Base-by-base conservation (phyloP, 1,140 invertebrate genomes). In the Drosophila serrata region DNA sequence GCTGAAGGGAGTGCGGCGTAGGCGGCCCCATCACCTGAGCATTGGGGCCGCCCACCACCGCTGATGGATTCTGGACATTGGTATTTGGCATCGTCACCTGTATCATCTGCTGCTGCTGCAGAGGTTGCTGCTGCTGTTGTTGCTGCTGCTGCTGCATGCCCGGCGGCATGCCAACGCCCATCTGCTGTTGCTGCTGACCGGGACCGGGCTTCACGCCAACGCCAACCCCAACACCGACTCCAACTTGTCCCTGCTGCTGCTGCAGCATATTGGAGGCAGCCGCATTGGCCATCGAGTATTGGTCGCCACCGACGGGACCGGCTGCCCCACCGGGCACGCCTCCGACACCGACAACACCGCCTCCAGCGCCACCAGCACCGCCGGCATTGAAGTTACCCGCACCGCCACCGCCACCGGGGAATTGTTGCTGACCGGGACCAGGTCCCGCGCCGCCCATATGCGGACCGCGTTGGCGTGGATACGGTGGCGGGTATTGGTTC, bases 21-120 rank as follows among this genome's bases (percentile, higher is more conserved):
- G 96, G 96, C 19, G 95, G 96, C 17, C 96, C 96, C 95, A 97
- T 96, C 61, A 96, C 95, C 65, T 95, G 95, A 79, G 96, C 95
- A 39, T 95, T 95, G 64, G 95, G 79, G 40, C 86, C 75, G 24
- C 72, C 81, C 4, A 76, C 60, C 17, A 76, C 75, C 27, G 51
- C 49, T 15, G 63, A 39, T 11, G 75, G 75, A 53, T 78, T 79
- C 33, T 79, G 46, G 9, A 74, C 24, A 61, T 87, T 86, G 9
- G 65, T 31, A 48, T 87, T 86, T 2, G 77, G 61, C 77, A 87
- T 78, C 15, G 75, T 63, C 19, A 82, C 82, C 72, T 92, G 92
- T 77, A 91, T 90, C 75, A 92, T 91, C 75, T 92, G 88, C 60
- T 91, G 90, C 46, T 91, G 91, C 46, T 61, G 82, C 15, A 19